phyloP scores from a whole-genome alignment of 2,888 invertebrate genomes.

The Sarcophaga carnaria region DNA sequence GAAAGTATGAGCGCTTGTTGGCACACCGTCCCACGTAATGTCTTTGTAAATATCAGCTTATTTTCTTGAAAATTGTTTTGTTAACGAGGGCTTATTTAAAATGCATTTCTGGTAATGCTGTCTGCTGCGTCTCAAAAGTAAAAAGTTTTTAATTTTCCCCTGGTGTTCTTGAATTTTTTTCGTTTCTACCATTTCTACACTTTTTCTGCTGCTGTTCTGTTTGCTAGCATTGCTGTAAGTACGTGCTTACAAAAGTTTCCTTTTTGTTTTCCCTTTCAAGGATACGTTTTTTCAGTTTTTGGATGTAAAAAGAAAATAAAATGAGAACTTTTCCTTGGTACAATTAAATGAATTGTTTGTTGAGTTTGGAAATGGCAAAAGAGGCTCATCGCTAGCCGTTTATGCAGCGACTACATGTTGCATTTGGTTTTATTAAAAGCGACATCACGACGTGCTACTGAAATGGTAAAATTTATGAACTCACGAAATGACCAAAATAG shows the following conservation, averaged over 20 bases:
- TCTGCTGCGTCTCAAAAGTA: constrained; percentile 10
- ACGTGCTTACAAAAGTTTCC: constrained; percentile 62
- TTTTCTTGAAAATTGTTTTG: constrained; percentile 60
- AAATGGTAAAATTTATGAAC: no score
- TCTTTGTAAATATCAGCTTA: constrained; percentile 59
- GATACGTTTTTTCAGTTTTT: neutral
- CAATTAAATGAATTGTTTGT: no score
- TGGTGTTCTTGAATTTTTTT: constrained; percentile 23
- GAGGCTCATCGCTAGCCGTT: no score
- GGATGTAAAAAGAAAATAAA: no score
- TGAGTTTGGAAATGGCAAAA: no score
- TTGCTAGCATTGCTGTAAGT: constrained; percentile 6
- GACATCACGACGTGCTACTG: no score
- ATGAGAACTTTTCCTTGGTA: no score
- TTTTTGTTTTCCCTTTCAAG: constrained; percentile 27
- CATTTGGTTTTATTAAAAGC: no score
- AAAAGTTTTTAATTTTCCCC: constrained; percentile 61
- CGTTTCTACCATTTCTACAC: constrained; percentile 13
- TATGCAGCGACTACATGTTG: no score
- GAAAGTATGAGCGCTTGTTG: no score
- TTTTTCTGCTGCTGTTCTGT: neutral
- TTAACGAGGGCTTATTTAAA: constrained; percentile 63
- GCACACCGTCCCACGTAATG: constrained; percentile 21
- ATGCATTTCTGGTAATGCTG: constrained; percentile 59
- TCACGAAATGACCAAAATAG: no score